Evolutionary conservation across 2,888 invertebrate genomes (phyloP).

Genomic region (Protophormia terraenovae): DNA sequence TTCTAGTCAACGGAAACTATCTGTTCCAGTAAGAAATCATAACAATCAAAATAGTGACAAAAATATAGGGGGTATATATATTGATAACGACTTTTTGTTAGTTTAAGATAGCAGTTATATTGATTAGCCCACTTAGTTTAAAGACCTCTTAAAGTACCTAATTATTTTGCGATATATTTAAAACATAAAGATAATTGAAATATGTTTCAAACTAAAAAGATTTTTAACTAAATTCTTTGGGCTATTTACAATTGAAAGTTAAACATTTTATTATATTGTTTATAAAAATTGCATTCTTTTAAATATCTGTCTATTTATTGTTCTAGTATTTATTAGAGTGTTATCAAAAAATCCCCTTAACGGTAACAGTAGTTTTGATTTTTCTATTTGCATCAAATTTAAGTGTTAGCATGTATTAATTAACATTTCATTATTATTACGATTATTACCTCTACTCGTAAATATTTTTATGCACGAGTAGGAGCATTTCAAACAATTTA

Average conservation of each 20-base stretch:
- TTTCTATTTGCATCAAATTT: neutral
- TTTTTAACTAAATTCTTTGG: too few relatives aligned
- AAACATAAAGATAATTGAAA: too few relatives aligned
- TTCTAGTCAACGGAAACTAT: neutral
- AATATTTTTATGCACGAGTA: neutral
- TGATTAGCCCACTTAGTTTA: too few relatives aligned
- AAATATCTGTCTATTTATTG: neutral
- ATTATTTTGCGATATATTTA: too few relatives aligned
- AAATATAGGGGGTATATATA: too few relatives aligned
- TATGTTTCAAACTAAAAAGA: too few relatives aligned
- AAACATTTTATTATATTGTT: neutral
- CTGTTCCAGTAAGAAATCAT: too few relatives aligned
- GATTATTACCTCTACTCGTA: neutral
- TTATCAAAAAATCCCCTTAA: conserved; percentile 44
- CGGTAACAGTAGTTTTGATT: conserved; percentile 3
- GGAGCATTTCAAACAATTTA: neutral
- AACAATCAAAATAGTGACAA: too few relatives aligned
- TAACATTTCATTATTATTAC: conserved; percentile 9
- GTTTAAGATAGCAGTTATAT: too few relatives aligned
- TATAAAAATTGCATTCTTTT: neutral
- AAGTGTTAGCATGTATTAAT: neutral
- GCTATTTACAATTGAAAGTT: too few relatives aligned
- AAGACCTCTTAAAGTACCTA: too few relatives aligned
- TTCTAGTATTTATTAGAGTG: neutral
- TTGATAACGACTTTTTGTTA: too few relatives aligned